Conservation (phyloP, 2,888 invertebrate species). For the Lycophotia porphyrea region DNA sequence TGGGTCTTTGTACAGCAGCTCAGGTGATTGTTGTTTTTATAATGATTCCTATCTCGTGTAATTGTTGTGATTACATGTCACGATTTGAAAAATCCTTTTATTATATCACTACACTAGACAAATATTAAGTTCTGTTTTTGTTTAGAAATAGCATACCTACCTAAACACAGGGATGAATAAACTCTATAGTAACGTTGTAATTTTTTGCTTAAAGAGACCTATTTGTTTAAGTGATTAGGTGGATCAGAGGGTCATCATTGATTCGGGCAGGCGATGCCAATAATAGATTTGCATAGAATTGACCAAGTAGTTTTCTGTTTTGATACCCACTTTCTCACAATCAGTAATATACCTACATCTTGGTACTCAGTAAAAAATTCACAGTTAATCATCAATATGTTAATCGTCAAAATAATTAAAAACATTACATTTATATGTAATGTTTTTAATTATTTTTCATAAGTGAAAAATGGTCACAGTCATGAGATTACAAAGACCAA, state of each 20-base stretch:
- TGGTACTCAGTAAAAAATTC: neutral
- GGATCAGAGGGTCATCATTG: neutral
- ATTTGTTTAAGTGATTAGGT: neutral
- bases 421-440: too few relatives aligned
- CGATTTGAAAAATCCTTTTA: neutral
- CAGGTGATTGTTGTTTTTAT: constrained; percentile 85
- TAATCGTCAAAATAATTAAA: too few relatives aligned
- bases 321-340: neutral
- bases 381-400: neutral
- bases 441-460: neutral
- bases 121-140: neutral
- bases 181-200: neutral
- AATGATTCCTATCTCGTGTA: constrained; percentile 1
- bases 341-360: neutral
- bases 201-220: neutral
- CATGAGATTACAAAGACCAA: neutral
- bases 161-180: neutral
- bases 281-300: neutral
- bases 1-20: constrained; percentile 91
- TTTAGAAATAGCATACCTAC: neutral
- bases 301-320: neutral
- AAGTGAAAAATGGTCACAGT: neutral
- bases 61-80: neutral
- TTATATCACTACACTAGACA: neutral
- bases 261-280: neutral